Conservation (phyloP, 1,140 invertebrate genomes). For the Oryctes rhinoceros region DNA sequence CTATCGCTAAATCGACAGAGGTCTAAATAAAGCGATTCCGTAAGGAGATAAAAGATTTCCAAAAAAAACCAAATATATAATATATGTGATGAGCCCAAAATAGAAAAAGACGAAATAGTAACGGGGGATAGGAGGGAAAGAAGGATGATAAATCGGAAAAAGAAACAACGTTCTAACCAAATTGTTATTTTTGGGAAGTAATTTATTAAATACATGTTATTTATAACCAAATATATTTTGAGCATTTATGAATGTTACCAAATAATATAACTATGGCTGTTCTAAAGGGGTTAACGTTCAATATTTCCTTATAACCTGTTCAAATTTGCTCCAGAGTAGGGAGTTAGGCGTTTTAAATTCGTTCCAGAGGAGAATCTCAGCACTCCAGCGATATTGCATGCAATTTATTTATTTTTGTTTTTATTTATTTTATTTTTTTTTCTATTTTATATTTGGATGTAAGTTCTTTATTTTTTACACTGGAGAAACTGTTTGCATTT, state of each 20-base stretch:
- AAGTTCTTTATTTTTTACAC: background rate
- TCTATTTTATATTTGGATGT: background rate
- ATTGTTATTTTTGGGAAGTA: constrained; percentile 43
- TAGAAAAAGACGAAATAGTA: background rate
- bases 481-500: background rate
- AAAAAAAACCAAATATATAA: constrained; percentile 38
- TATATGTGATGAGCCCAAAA: constrained; percentile 33
- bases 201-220: constrained; percentile 42
- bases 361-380: constrained; percentile 37
- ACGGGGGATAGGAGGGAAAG: background rate
- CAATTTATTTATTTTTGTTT: constrained; percentile 43
- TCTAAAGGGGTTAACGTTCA: constrained; percentile 48
- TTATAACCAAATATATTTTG: constrained; percentile 56
- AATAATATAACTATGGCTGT: constrained; percentile 58
- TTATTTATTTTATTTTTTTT: constrained; percentile 37
- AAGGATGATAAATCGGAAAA: background rate
- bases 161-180: constrained; percentile 37
- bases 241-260: constrained; percentile 59
- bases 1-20: constrained; percentile 57
- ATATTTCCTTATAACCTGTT: constrained; percentile 39
- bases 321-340: background rate
- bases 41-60: background rate
- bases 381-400: constrained; percentile 21
- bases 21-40: constrained; percentile 52
- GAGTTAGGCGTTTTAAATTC: background rate